These are phyloP conservation scores for Phaonia tiefii DNA, from an alignment of 2,888 invertebrate genomes.

Conservation along the genomic window DNA sequence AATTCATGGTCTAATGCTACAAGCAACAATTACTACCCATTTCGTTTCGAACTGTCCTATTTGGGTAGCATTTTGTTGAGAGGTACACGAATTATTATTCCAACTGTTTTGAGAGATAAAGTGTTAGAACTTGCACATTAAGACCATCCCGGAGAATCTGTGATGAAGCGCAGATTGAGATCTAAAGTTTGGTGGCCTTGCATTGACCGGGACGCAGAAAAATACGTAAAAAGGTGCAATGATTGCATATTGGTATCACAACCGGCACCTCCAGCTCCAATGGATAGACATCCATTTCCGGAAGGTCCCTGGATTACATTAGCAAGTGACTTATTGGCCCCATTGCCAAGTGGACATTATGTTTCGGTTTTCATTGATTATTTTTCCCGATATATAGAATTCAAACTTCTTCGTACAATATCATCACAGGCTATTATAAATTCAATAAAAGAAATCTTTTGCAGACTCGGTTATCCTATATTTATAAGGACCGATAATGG, in stretches of 20 bases:
- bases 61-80: conserved; percentile 50
- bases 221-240: conserved; percentile 54
- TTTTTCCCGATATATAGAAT: no score
- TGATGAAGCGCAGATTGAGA: no score
- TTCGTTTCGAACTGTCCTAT: conserved; percentile 51
- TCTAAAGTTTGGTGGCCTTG: conserved; percentile 64
- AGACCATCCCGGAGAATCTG: conserved; percentile 48
- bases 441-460: no score
- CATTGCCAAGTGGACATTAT: conserved; percentile 58
- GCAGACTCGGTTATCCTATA: conserved; percentile 64
- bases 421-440: conserved; percentile 50
- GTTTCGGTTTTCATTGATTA: conserved; percentile 48
- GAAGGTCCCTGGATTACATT: no score
- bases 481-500: conserved; percentile 63
- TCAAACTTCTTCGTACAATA: conserved; percentile 50
- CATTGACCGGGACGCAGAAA: conserved; percentile 54
- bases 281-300: no score
- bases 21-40: conserved; percentile 36
- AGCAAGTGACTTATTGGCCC: conserved; percentile 54
- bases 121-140: conserved; percentile 21
- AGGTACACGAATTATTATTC: conserved; percentile 52
- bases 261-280: conserved; percentile 30
- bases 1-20: conserved; percentile 19
- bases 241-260: conserved; percentile 60
- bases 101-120: conserved; percentile 24